A percentile compares a stretch with the other conserved stretches of the same genome.
These are phyloP conservation scores for Ophraella communa DNA, from an alignment of 2,888 invertebrate species.

Conservation along the genomic window DNA sequence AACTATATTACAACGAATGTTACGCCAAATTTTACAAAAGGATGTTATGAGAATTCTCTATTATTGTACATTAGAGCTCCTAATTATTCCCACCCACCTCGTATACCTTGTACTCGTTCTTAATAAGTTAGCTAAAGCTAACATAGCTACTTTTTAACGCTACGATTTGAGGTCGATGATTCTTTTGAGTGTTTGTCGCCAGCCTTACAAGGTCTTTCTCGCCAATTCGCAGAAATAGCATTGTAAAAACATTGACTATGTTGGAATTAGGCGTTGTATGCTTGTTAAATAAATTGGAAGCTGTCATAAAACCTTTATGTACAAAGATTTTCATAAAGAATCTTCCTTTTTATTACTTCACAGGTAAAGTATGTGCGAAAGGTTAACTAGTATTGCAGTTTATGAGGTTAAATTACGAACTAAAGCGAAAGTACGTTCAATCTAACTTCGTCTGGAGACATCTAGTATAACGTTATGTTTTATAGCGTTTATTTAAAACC, in stretches of 20 bases:
- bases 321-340: too few relatives aligned
- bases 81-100: not conserved
- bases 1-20: too few relatives aligned
- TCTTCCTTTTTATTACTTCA: too few relatives aligned
- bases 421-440: too few relatives aligned
- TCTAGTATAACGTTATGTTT: not conserved
- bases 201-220: not conserved
- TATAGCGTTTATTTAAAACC: not conserved
- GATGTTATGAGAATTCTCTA: too few relatives aligned
- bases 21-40: too few relatives aligned
- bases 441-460: too few relatives aligned
- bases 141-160: not conserved
- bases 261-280: not conserved
- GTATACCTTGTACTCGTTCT: slow-evolving; percentile 14
- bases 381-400: too few relatives aligned
- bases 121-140: slow-evolving; percentile 2
- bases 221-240: not conserved
- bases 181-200: not conserved
- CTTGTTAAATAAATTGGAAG: not conserved
- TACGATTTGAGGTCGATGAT: not conserved
- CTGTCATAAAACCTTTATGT: not conserved
- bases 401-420: too few relatives aligned
- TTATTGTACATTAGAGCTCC: too few relatives aligned
- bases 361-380: too few relatives aligned
- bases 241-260: not conserved